Conservation (phyloP, 2,888 invertebrate species). For the Scrobipalpa atriplicella region DNA sequence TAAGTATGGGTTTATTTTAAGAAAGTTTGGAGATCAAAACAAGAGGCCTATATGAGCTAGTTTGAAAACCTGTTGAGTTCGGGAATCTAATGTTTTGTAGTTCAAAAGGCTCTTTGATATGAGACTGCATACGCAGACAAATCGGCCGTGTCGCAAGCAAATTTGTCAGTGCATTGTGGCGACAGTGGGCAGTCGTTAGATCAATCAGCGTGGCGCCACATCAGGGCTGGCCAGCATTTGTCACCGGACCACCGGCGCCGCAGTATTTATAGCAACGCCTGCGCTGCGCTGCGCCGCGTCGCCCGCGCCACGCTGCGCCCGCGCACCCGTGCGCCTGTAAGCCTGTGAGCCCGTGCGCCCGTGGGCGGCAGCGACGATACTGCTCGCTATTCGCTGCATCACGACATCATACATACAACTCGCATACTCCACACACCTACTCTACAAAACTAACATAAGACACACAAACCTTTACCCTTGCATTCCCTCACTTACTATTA, state of each 20-base stretch:
- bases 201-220: conserved; percentile 75
- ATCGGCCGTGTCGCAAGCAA: conserved; percentile 31
- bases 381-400: conserved; percentile 52
- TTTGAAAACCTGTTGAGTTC: background rate
- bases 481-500: conserved; percentile 50
- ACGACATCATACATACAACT: conserved; percentile 43
- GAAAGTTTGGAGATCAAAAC: no score
- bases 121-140: conserved; percentile 16
- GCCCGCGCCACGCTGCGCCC: background rate
- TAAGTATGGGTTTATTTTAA: no score
- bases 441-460: conserved; percentile 22
- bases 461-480: conserved; percentile 47
- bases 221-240: conserved; percentile 74
- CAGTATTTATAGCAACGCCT: conserved; percentile 78
- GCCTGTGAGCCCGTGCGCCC: conserved; percentile 41
- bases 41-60: no score
- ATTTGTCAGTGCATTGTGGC: conserved; percentile 45
- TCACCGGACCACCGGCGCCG: conserved; percentile 81
- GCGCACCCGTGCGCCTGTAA: conserved; percentile 57
- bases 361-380: conserved; percentile 73
- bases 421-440: conserved; percentile 24
- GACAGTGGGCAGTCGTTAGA: conserved; percentile 66
- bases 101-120: background rate
- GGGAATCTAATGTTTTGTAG: background rate
- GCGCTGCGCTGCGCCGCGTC: conserved; percentile 47